Evolutionary conservation across 2,888 invertebrate genomes (phyloP).

Genomic region (Beris morrisii): DNA sequence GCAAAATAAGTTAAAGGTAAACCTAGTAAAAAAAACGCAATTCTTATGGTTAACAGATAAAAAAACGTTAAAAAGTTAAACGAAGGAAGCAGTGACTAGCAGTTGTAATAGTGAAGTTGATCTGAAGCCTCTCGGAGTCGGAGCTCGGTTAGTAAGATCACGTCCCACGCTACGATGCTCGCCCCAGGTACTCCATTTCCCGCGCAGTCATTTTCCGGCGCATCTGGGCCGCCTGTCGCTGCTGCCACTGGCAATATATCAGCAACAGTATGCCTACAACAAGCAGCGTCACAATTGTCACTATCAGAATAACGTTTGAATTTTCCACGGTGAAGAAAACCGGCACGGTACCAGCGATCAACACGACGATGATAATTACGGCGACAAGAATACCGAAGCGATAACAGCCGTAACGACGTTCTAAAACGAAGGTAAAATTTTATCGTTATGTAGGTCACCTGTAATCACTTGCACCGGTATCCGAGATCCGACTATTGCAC

Average conservation of each 20-base stretch:
- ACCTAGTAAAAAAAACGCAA: too few species aligned
- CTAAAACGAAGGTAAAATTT: conserved; percentile 22
- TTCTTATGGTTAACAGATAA: too few species aligned
- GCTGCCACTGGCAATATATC: conserved; percentile 37
- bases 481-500: conserved; percentile 11
- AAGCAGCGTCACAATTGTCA: conserved; percentile 36
- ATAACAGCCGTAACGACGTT: conserved; percentile 39
- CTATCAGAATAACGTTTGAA: conserved; percentile 36
- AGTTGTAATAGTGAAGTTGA: too few species aligned
- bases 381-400: conserved; percentile 38
- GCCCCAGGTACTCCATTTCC: conserved; percentile 36
- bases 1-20: too few species aligned
- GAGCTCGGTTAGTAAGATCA: too few species aligned
- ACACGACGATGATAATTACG: conserved; percentile 36
- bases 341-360: conserved; percentile 37
- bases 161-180: conserved; percentile 6
- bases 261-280: conserved; percentile 36
- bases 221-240: conserved; percentile 33
- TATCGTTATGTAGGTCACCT: conserved; percentile 2
- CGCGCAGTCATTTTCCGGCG: conserved; percentile 30
- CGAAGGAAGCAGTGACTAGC: too few species aligned
- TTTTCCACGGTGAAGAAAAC: conserved; percentile 35
- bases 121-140: too few species aligned
- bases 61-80: too few species aligned
- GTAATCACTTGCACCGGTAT: conserved; percentile 8